These are phyloP conservation scores for Lacerta viridis DNA, from an alignment of 2,797 vertebrate species.

Conservation along the genomic window DNA sequence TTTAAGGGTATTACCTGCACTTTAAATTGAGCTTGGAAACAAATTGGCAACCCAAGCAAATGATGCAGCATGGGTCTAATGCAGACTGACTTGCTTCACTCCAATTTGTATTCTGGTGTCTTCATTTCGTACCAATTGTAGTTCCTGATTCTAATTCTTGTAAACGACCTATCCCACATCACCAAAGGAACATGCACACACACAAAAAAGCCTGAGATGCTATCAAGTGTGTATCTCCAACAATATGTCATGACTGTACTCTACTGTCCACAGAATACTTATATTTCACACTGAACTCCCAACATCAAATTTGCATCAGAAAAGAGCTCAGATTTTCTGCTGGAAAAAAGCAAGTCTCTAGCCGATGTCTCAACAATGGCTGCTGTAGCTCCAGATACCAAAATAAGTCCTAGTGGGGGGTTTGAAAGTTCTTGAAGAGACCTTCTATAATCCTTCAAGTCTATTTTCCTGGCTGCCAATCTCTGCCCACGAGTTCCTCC, in stretches of 20 bases:
- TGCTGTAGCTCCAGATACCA: neutral
- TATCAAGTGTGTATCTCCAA: neutral
- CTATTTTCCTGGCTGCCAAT: neutral
- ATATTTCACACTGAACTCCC: neutral
- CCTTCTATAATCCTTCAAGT: neutral
- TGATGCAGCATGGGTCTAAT: neutral
- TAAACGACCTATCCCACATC: neutral
- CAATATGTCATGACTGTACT: neutral
- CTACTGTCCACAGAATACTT: neutral
- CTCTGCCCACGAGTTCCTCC: neutral
- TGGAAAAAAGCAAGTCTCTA: neutral
- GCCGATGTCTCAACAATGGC: neutral
- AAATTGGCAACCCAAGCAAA: neutral
- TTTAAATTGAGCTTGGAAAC: neutral
- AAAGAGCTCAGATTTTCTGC: neutral
- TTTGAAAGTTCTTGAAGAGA: neutral
- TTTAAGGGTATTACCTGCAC: neutral
- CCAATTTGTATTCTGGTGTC: too few relatives aligned
- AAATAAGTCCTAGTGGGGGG: neutral
- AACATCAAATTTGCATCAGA: neutral
- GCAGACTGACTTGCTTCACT: neutral
- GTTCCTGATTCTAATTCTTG: constrained; percentile 26
- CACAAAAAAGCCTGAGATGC: neutral
- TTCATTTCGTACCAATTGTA: neutral
- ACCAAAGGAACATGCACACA: neutral